Base-by-base conservation (phyloP, 1,140 invertebrate species). In the Notospermus geniculatus region DNA sequence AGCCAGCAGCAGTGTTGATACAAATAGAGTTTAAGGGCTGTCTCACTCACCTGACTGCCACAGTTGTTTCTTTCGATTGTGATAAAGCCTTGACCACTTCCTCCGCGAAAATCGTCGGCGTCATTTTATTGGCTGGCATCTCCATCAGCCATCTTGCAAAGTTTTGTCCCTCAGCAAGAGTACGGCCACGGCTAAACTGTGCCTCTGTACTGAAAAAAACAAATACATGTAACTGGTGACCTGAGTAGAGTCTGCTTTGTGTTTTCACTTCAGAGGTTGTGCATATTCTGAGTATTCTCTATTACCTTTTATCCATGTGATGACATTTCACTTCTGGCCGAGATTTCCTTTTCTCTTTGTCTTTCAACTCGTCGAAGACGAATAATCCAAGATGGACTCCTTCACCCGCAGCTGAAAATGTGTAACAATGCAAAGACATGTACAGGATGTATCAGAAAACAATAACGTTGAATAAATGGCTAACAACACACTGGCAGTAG, bases 71-170 rank as follows among this genome's bases (percentile, higher is more conserved):
- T 60, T 68, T 54, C 71, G 69, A 30, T 32, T 57, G 60, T 63
- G 61, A 11, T 13, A 19, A 46, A 65, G 68, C 29, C 86, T 68
- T 84, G 25, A 59, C 50, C n/a, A 76, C 77, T 52, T 68, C 60
- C 57, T 92, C 82, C 13, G 88, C 86, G 79, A 95, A 96, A 55
- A 87, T 86, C 0, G 88, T 89, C 0, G 93, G 93, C 1, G 92
- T 95, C 83, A 96, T 87, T 60, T 87, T 75, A 81, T 96, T 97
- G 0, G 91, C 87, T 0, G 93, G 92, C 19, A 88, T 87, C 76
- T 96, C 93, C 71, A 87, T 87, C 1, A 96, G 76, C 64, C 80
- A 83, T 25, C 92, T 80, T 0, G 91, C 90, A 72, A 92, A 83
- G 77, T 95, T 95, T 80, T 97, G 93, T 0, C 90, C 88, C 55